Evolutionary conservation across 2,113 vertebrate species (phyloP), one percentile per base, ranked within the genome.

Genomic region (Cyphomyrus discorhynchus): DNA sequence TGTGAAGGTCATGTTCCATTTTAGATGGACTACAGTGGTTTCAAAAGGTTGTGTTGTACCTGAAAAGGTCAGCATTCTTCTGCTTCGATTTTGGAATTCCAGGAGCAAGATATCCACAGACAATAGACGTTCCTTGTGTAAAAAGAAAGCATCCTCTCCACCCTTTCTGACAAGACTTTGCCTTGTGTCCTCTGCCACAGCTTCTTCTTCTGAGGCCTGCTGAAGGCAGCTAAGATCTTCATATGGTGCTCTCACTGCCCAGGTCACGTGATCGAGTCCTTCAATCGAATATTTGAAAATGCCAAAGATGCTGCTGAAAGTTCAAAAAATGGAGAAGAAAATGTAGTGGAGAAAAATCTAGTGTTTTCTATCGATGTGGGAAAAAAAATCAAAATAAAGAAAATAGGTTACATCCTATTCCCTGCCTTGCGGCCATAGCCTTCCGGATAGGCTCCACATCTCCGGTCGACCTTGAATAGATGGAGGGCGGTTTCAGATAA

Each of bases 41-140:
- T 50, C 85, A 87, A 87, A 87, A 87, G 85, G 85, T 87, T 50
- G 50, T 19, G 85, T 87, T 56, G 85, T 53, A 87, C 50, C 85
- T 52, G 50, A 56, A 87, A 87, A 87, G 49, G 85, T 87, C 27
- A 47, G 17, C 24, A 47, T 86, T 86, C 45, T 53, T 87, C 85
- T 52, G 85, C 50, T 27, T 47, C 31, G 17, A 35, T 53, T 53
- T 87, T 19, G 35, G 85, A 21, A 87, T 50, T 49, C 47, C 24
- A 5, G 11, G 49, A 86, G 85, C 85, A 86, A 86, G 47, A 87
- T 47, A 27, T 87, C 49, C 31, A 53, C n/a, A 56, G 50, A 87
- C 27, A 53, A 17, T 5, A 87, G 50, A 87, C 0, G n/a, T 21
- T 87, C 31, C 82, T 15, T 24, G 19, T 10, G 42, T 49, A 24